Evolutionary conservation across 2,797 vertebrate species (phyloP), one percentile per base, ranked within the genome.

Genomic region (Sebastes nivosus): DNA sequence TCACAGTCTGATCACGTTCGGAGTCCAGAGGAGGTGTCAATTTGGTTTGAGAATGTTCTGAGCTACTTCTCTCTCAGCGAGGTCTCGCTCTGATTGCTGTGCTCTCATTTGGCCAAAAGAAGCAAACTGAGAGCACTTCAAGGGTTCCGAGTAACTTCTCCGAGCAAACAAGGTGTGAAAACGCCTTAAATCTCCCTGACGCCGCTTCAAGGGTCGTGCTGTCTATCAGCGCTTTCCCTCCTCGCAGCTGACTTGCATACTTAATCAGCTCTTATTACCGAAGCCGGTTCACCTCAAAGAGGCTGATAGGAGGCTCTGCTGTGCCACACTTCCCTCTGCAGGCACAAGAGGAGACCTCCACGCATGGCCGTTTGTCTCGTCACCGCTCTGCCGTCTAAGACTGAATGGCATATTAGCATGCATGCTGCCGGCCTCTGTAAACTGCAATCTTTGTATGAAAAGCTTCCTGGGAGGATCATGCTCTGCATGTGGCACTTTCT

Each of bases 271-370:
- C 24, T 78, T 73, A 75, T 61, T 82, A 83, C 58, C 42, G 77
- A 58, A 29, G 72, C 76, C 8, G 6, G n/a, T 66, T 87, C 82
- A 81, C 70, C 86, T 85, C 73, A 63, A 57, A 79, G 59, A 79
- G 70, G 63, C 79, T 76, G 80, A 72, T 52, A 42, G 63, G 61
- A 72, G 72, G 57, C 79, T 85, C 25, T 60, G 72, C 79, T 91
- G 82, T 81, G 78, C 82, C 87, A 92, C 84, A 90, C 87, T 89
- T 89, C 90, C 92, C 89, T 91, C 90, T 93, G 87, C 90, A 93
- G 91, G 91, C 88, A 36, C 86, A 64, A 85, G 58, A 64, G 66
- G 60, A 89, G 82, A 90, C 67, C 74, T 79, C 80, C 80, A 77
- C 5, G 8, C 63, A 57, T 13, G 34, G 46, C 70, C 4, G 3